Conservation (phyloP, 2,888 invertebrate species). For the Hirtodrosophila trivittata region DNA sequence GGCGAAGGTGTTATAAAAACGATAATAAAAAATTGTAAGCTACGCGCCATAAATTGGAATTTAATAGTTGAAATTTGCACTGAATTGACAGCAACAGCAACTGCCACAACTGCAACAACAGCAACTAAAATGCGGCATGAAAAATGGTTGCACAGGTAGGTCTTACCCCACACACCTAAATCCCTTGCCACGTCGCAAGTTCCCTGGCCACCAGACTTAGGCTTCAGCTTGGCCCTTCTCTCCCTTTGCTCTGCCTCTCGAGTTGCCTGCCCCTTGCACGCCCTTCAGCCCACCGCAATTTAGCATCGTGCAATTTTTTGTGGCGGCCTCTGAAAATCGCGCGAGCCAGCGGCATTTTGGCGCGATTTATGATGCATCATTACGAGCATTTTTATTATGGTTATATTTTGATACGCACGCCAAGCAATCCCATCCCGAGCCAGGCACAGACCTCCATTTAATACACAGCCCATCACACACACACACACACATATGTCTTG, state of each 20-base stretch:
- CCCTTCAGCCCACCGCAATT: not conserved
- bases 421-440: slow-evolving; percentile 43
- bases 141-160: slow-evolving; percentile 38
- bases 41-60: slow-evolving; percentile 79
- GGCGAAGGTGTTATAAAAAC: slow-evolving; percentile 73
- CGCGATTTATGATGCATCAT: slow-evolving; percentile 76
- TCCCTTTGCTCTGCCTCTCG: not conserved
- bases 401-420: slow-evolving; percentile 71
- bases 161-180: slow-evolving; percentile 16
- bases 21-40: slow-evolving; percentile 79
- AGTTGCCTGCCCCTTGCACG: not conserved
- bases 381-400: slow-evolving; percentile 71
- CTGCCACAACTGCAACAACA: slow-evolving; percentile 24
- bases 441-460: slow-evolving; percentile 10
- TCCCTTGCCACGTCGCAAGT: not conserved
- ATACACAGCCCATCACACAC: slow-evolving; percentile 7
- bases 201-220: not conserved
- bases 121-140: slow-evolving; percentile 30
- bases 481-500: slow-evolving; percentile 6
- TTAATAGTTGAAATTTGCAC: slow-evolving; percentile 79
- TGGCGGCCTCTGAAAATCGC: slow-evolving; percentile 25
- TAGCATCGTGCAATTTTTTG: slow-evolving; percentile 32
- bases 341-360: slow-evolving; percentile 56
- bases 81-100: slow-evolving; percentile 67
- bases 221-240: too few species aligned